Conservation (phyloP, 37 sponge, comb jelly and placozoan species). For the Axinella damicornis region DNA sequence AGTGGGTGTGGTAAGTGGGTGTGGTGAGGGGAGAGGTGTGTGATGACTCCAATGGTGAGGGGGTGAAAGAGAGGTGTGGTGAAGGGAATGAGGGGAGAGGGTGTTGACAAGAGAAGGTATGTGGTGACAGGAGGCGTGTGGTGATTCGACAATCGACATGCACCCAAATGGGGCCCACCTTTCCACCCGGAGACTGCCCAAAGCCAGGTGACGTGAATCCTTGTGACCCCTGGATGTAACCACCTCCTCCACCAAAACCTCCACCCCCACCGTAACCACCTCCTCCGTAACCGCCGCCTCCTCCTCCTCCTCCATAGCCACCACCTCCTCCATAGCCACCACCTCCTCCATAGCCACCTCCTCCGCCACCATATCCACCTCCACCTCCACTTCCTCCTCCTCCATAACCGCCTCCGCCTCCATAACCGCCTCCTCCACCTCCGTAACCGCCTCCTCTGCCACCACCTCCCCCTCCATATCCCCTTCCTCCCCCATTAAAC, state of each 20-base stretch:
- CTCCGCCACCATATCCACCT: slow-evolving; percentile 1
- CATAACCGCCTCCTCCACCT: slow-evolving; percentile 16
- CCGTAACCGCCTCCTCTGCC: slow-evolving; percentile 26
- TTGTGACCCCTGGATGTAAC: slow-evolving; percentile 54
- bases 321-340: slow-evolving; percentile 4
- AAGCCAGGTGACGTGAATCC: slow-evolving; percentile 56
- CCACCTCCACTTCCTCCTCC: not conserved
- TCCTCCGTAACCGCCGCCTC: slow-evolving; percentile 27
- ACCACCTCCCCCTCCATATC: not conserved
- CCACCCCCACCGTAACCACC: slow-evolving; percentile 31
- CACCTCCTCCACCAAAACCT: slow-evolving; percentile 34
- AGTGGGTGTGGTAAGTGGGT: no score
- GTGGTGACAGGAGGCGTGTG: no score
- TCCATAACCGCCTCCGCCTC: slow-evolving; percentile 9
- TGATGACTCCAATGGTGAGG: no score
- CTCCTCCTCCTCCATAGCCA: slow-evolving; percentile 11
- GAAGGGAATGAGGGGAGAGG: no score
- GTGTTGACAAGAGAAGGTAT: no score
- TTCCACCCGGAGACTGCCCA: slow-evolving; percentile 4
- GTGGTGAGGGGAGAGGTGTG: no score
- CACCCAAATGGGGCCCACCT: no score
- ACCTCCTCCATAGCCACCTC: slow-evolving; percentile 1
- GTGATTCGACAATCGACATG: no score
- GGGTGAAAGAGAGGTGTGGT: no score
- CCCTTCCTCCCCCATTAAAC: slow-evolving; percentile 6